Conservation (phyloP, 2,888 invertebrate genomes). For the Brachylomia viminalis region DNA sequence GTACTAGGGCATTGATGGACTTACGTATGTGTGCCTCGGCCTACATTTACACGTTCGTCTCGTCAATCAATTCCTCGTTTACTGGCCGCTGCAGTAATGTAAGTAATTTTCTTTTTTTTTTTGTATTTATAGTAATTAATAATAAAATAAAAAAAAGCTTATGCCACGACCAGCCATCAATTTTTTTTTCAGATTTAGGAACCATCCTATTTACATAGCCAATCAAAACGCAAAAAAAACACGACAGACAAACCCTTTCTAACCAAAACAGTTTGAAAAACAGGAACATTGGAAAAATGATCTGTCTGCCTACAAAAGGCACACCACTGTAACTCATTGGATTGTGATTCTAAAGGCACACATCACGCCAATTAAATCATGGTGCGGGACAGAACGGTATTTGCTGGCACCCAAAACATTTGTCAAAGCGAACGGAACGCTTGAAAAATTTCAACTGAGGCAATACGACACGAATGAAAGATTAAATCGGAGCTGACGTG, state of each 20-base stretch:
- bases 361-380: slow-evolving; percentile 77
- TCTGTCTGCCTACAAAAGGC: slow-evolving; percentile 30
- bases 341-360: slow-evolving; percentile 65
- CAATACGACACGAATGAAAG: slow-evolving; percentile 83
- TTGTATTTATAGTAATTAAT: too few species aligned
- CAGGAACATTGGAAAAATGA: slow-evolving; percentile 33
- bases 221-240: background rate
- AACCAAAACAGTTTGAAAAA: slow-evolving; percentile 32
- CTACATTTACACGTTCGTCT: too few species aligned
- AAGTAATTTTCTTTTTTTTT: too few species aligned
- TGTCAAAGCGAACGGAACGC: slow-evolving; percentile 80
- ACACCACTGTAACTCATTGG: slow-evolving; percentile 63
- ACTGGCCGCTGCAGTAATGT: too few species aligned
- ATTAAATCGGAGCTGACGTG: slow-evolving; percentile 77
- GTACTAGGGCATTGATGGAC: too few species aligned
- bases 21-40: too few species aligned
- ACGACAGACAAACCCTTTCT: slow-evolving; percentile 6
- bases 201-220: slow-evolving; percentile 1
- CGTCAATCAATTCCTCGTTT: too few species aligned
- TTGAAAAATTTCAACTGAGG: slow-evolving; percentile 83
- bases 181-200: too few species aligned
- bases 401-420: slow-evolving; percentile 77
- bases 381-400: slow-evolving; percentile 62
- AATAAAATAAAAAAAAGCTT: too few species aligned
- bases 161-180: too few species aligned